Evolutionary conservation across 2,888 invertebrate genomes (phyloP).

Genomic region (Trichopoda pennipes): DNA sequence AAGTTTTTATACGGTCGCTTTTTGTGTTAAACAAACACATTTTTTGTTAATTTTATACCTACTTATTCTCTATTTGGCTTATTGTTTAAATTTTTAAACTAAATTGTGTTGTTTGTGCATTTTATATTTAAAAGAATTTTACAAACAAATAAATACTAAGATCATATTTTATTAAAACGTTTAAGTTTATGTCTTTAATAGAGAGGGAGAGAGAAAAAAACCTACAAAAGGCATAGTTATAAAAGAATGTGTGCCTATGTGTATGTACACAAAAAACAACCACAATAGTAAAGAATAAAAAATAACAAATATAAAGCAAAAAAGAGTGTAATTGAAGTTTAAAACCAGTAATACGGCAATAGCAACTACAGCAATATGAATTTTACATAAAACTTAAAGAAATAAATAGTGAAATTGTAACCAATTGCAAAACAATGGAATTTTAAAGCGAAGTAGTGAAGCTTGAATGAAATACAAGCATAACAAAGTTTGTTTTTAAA

Average conservation of each 20-base stretch:
- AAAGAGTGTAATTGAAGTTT: constrained; percentile 50
- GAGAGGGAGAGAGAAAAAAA: constrained; percentile 1
- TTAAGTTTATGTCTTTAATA: constrained; percentile 32
- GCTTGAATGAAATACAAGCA: constrained; percentile 40
- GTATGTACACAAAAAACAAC: constrained; percentile 21
- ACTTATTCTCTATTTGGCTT: constrained; percentile 11
- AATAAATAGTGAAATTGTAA: constrained; percentile 67
- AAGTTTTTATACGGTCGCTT: constrained; percentile 47
- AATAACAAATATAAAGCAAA: constrained; percentile 37
- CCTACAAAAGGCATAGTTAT: constrained; percentile 51
- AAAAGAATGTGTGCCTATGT: constrained; percentile 46
- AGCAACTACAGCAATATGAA: constrained; percentile 31
- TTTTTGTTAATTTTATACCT: constrained; percentile 33
- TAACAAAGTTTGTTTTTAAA: constrained; percentile 17
- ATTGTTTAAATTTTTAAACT: constrained; percentile 34
- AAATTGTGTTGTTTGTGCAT: constrained; percentile 25
- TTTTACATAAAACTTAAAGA: constrained; percentile 42
- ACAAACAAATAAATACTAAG: constrained; percentile 35
- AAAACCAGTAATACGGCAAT: constrained; percentile 47
- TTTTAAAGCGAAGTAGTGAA: constrained; percentile 54
- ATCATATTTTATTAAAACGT: constrained; percentile 49
- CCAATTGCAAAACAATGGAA: constrained; percentile 69
- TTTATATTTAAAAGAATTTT: constrained; percentile 36
- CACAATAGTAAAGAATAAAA: constrained; percentile 26
- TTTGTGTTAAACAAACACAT: constrained; percentile 53